Conservation (phyloP, 2,888 invertebrate genomes). For the Cistogaster globosa region DNA sequence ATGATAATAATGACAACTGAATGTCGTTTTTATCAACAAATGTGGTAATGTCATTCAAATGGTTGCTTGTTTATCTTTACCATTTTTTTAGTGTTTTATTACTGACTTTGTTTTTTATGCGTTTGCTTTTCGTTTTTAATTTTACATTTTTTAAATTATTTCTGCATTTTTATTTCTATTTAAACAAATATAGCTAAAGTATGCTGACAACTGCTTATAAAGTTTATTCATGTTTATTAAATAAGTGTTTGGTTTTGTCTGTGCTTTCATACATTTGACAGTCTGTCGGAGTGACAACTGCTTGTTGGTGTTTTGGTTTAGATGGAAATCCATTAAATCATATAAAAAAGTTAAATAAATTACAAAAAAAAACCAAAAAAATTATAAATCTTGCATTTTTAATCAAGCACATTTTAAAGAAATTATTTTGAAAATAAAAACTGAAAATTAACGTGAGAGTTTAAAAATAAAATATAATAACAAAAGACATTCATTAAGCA, state of each 20-base stretch:
- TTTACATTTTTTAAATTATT: conserved; percentile 54
- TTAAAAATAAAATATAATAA: conserved; percentile 18
- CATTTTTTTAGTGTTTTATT: conserved; percentile 18
- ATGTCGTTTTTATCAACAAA: conserved; percentile 16
- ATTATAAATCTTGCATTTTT: background rate
- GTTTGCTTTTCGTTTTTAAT: background rate
- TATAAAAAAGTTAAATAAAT: conserved; percentile 25
- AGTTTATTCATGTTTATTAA: conserved; percentile 67
- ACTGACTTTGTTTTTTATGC: conserved; percentile 28
- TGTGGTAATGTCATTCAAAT: conserved; percentile 48
- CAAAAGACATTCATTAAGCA: background rate
- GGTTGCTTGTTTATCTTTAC: conserved; percentile 16
- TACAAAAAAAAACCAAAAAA: conserved; percentile 16
- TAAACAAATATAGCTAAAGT: conserved; percentile 64
- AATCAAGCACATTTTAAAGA: conserved; percentile 18
- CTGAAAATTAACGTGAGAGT: conserved; percentile 36
- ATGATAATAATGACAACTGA: background rate
- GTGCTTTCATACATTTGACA: conserved; percentile 26
- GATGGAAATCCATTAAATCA: conserved; percentile 35
- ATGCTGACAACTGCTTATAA: conserved; percentile 64
- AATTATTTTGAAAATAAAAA: conserved; percentile 30
- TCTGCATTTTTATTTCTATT: conserved; percentile 47
- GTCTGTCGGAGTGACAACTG: conserved; percentile 33
- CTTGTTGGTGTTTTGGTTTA: conserved; percentile 35
- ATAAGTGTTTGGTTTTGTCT: conserved; percentile 47